Evolutionary conservation across 2,113 vertebrate species (phyloP).

Genomic region (Oxyruncus cristatus): DNA sequence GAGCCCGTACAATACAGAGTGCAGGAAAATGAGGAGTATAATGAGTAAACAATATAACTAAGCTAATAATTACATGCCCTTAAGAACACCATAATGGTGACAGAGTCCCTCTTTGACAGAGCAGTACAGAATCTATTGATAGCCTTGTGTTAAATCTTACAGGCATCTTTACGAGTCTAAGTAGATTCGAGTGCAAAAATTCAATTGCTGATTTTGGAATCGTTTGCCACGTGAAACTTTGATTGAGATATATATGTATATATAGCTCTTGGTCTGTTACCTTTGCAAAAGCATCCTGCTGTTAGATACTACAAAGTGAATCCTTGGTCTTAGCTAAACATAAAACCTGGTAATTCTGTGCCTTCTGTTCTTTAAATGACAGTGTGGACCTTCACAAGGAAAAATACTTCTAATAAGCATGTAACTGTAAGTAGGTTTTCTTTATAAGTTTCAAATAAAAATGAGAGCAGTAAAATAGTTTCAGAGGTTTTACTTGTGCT

Average conservation of each 20-base stretch:
- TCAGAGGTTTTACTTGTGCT: background rate
- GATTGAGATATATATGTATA: background rate
- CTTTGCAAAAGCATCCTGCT: background rate
- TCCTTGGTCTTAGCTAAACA: background rate
- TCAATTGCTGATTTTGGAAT: background rate
- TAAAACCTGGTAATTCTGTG: background rate
- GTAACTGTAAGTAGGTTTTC: background rate
- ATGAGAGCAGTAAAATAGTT: background rate
- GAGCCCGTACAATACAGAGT: background rate
- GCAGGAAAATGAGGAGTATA: background rate
- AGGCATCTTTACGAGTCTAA: background rate
- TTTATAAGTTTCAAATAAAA: background rate
- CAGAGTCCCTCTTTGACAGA: background rate
- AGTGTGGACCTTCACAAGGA: background rate
- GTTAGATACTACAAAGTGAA: background rate
- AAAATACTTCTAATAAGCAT: background rate
- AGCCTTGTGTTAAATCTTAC: background rate
- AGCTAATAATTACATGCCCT: background rate
- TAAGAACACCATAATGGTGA: background rate
- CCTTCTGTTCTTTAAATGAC: background rate
- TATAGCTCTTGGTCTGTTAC: background rate
- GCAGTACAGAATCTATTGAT: background rate
- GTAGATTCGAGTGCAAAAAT: background rate
- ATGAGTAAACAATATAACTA: background rate
- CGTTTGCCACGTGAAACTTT: background rate